phyloP scores from a whole-genome alignment of 2,888 invertebrate species.

The Caenorhabditis imperialis region DNA sequence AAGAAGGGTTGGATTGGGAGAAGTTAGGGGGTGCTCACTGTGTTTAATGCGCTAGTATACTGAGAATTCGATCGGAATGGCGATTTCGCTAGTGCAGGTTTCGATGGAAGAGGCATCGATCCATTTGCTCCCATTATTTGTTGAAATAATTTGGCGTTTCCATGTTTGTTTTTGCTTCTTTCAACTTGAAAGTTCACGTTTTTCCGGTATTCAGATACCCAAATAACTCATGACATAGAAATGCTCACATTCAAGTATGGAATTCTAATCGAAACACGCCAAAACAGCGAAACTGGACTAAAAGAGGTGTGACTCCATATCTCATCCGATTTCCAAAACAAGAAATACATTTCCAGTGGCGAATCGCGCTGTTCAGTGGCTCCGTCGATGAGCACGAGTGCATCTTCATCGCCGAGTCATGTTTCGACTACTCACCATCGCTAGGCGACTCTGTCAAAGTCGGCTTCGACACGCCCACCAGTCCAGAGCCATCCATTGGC shows the following conservation, averaged over 20 bases:
- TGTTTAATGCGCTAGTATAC: too few relatives aligned
- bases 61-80: too few relatives aligned
- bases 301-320: neutral
- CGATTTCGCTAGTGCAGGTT: too few relatives aligned
- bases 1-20: too few relatives aligned
- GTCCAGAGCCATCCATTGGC: neutral
- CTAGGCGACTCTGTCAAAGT: slow-evolving; percentile 19
- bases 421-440: slow-evolving; percentile 4
- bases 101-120: too few relatives aligned
- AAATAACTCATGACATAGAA: too few relatives aligned
- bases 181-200: too few relatives aligned
- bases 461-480: neutral
- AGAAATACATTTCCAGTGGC: slow-evolving; percentile 12
- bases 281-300: neutral
- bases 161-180: too few relatives aligned
- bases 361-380: neutral
- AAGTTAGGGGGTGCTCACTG: too few relatives aligned
- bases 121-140: too few relatives aligned
- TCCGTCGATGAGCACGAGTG: slow-evolving; percentile 1
- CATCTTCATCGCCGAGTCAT: neutral
- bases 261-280: slow-evolving; percentile 6
- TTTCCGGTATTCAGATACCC: too few relatives aligned
- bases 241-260: slow-evolving; percentile 26
- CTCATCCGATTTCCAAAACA: neutral
- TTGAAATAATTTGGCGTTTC: too few relatives aligned